Conservation (phyloP, 2,888 invertebrate genomes). For the Chorisops tibialis region DNA sequence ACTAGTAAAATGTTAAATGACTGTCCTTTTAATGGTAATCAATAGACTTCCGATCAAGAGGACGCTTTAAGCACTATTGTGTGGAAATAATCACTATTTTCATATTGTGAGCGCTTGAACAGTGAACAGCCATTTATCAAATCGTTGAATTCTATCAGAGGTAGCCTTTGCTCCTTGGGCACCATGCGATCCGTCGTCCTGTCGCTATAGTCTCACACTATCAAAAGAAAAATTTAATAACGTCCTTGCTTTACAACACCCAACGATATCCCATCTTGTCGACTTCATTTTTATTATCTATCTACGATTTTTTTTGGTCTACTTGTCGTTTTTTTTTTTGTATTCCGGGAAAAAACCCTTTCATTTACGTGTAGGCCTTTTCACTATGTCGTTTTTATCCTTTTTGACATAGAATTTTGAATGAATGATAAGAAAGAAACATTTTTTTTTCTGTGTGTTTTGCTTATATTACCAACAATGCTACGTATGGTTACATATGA, state of each 20-base stretch:
- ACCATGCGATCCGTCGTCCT: too few species aligned
- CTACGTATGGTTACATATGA: constrained; percentile 9
- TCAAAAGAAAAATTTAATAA: constrained; percentile 17
- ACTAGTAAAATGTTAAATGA: constrained; percentile 16
- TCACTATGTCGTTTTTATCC: too few species aligned
- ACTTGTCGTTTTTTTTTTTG: too few species aligned
- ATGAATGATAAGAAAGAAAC: constrained; percentile 17
- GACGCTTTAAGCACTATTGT: constrained; percentile 1
- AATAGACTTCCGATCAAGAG: constrained; percentile 15
- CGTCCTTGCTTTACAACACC: constrained; percentile 15
- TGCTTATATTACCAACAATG: too few species aligned
- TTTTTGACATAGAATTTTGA: too few species aligned
- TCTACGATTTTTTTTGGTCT: constrained; percentile 3
- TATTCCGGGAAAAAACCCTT: constrained; percentile 23
- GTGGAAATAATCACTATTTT: constrained; percentile 23
- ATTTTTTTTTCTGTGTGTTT: not conserved
- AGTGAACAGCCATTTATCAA: constrained; percentile 19
- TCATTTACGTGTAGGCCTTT: constrained; percentile 9
- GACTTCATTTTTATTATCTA: constrained; percentile 8
- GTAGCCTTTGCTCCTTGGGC: constrained; percentile 11
- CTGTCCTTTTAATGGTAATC: constrained; percentile 23
- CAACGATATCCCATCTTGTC: constrained; percentile 18
- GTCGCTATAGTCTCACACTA: not conserved
- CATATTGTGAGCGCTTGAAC: constrained; percentile 17
- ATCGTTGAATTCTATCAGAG: constrained; percentile 20